Evolutionary conservation across 2,888 invertebrate genomes (phyloP), one percentile per base, ranked within the genome.

Genomic region (Carterocephalus palaemon): DNA sequence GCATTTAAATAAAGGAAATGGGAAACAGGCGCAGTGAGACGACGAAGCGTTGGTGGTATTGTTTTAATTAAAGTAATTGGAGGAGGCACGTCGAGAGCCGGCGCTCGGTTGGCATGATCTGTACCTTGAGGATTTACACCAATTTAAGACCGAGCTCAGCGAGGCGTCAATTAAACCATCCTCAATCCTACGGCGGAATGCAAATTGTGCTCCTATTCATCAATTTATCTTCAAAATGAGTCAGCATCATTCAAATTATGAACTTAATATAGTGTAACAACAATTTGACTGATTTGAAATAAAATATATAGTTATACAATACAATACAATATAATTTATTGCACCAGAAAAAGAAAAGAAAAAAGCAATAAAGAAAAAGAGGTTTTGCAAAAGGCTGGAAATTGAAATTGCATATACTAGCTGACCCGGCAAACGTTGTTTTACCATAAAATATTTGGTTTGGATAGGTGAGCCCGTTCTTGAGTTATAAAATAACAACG

Each of bases 31-130:
- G 75, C 82, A 75, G 75, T 73, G 81, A 82, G 78, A 80, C 82
- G 80, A 78, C 81, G 82, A 70, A 80, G 76, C 76, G 73, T 73
- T 81, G 77, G 75, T 79, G 77, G 80, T 84, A 83, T 85, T 85
- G 85, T 85, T 85, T 85, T 86, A 86, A 85, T 86, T 86, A 86
- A 86, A 85, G 83, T 86, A 86, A 85, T 86, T 86, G 85, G 84
- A 82, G 81, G 80, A 84, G 83, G 79, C 79, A 79, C 79, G 78
- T 75, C 66, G 80, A 79, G 84, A 71, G 77, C 77, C 70, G 72
- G 63, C 76, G 74, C 76, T 77, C 75, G 73, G 73, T 70, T 70
- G 76, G 72, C 75, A 78, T 84, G 82, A 84, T 85, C 84, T 82
- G 79, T 78, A 78, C 82, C 83, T 83, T 81, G 79, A 85, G 84